Percentiles rank a stretch among this genome's conserved stretches.
These are phyloP conservation scores for Drosophila dunni DNA, from an alignment of 1,140 invertebrate species.

Conservation along the genomic window DNA sequence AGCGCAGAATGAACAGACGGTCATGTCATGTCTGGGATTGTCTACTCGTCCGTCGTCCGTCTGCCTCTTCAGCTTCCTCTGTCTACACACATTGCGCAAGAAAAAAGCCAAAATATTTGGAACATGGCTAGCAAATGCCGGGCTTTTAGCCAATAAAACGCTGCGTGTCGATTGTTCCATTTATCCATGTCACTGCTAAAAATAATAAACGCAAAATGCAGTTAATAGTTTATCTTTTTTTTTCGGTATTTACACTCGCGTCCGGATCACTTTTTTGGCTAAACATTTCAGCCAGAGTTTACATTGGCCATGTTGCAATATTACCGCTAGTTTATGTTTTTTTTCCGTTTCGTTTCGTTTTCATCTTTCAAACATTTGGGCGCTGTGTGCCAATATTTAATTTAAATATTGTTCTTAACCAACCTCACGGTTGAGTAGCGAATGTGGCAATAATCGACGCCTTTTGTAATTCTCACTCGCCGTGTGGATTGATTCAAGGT, in stretches of 20 bases:
- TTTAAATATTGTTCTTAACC: constrained; percentile 83
- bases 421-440: constrained; percentile 56
- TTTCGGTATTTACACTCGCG: constrained; percentile 56
- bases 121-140: constrained; percentile 16
- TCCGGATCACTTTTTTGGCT: constrained; percentile 44
- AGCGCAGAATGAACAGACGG: constrained; percentile 6
- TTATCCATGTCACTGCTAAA: constrained; percentile 67
- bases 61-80: no score
- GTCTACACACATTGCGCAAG: constrained; percentile 16
- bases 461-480: constrained; percentile 57
- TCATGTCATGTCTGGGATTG: constrained; percentile 17
- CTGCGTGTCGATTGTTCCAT: constrained; percentile 21
- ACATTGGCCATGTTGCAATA: constrained; percentile 54
- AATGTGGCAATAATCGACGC: constrained; percentile 58
- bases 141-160: constrained; percentile 39
- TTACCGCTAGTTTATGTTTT: no score
- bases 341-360: constrained; percentile 14
- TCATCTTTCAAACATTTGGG: constrained; percentile 45
- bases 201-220: constrained; percentile 64
- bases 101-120: constrained; percentile 12
- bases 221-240: constrained; percentile 59
- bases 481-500: constrained; percentile 63
- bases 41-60: neutral
- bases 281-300: constrained; percentile 45
- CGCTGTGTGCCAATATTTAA: constrained; percentile 77